phyloP scores from a whole-genome alignment of 2,113 vertebrate species.

The Ictidomys tridecemlineatus region DNA sequence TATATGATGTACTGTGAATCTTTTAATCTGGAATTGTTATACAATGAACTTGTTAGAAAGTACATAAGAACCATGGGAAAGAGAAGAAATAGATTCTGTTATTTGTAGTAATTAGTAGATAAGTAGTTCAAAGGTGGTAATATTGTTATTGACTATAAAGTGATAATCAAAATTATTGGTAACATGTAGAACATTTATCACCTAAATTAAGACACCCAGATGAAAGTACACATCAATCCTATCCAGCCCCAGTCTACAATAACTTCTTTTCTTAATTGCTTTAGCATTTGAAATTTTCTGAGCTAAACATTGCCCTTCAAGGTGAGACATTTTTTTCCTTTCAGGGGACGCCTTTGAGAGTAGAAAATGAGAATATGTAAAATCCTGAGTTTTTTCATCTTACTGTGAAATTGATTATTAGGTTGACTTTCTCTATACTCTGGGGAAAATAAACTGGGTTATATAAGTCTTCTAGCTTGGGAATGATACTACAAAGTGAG shows the following conservation, averaged over 20 bases:
- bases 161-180: neutral
- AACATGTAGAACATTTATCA: neutral
- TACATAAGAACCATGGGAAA: neutral
- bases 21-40: neutral
- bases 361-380: conserved; percentile 4
- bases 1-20: neutral
- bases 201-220: neutral
- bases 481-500: neutral
- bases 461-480: neutral
- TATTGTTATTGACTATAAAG: neutral
- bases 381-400: neutral
- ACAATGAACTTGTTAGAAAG: conserved; percentile 24
- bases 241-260: neutral
- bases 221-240: neutral
- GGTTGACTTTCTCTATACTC: neutral
- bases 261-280: neutral
- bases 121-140: neutral
- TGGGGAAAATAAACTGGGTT: neutral
- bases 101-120: conserved; percentile 33
- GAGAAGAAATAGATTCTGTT: neutral
- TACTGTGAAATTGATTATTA: neutral
- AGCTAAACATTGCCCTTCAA: neutral
- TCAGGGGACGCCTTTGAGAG: neutral
- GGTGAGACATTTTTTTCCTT: neutral
- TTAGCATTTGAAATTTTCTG: neutral